Percentiles rank a stretch among this genome's conserved stretches.
These are phyloP conservation scores for Endomychus coccineus DNA, from an alignment of 2,888 invertebrate genomes.

Conservation along the genomic window DNA sequence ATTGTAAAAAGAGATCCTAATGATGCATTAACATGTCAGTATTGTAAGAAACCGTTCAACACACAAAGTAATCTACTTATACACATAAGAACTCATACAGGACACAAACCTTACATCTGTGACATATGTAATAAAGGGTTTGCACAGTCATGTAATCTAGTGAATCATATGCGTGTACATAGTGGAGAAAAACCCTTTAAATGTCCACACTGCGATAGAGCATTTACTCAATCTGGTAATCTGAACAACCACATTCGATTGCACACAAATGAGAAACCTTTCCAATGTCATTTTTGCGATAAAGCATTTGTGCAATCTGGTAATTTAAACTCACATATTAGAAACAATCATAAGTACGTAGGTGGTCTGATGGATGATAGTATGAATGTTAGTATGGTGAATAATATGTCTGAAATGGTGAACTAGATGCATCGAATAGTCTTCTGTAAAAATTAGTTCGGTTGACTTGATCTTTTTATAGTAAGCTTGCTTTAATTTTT, in stretches of 20 bases:
- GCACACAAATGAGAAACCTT: constrained; percentile 42
- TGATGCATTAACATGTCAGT: constrained; percentile 32
- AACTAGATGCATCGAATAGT: too few species aligned
- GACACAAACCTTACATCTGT: constrained; percentile 38
- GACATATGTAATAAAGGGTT: constrained; percentile 40
- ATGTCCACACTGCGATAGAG: constrained; percentile 42
- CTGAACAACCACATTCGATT: constrained; percentile 41
- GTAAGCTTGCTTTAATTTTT: neutral
- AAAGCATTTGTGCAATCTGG: constrained; percentile 42
- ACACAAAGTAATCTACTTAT: constrained; percentile 39
- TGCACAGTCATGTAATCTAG: constrained; percentile 41
- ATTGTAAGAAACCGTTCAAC: constrained; percentile 34
- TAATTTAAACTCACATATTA: constrained; percentile 41
- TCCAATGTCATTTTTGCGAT: constrained; percentile 42
- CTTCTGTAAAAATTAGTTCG: too few species aligned
- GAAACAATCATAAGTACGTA: constrained; percentile 38
- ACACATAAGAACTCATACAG: constrained; percentile 41
- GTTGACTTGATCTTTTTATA: neutral
- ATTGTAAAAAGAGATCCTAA: constrained; percentile 28
- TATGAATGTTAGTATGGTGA: constrained; percentile 1
- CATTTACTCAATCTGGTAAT: constrained; percentile 43
- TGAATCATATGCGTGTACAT: constrained; percentile 41
- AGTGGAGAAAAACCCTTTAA: constrained; percentile 42
- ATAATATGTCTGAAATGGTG: constrained; percentile 7
- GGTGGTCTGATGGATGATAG: neutral